Evolutionary conservation across 2,113 vertebrate genomes (phyloP), one percentile per base, ranked within the genome.

Genomic region (Labeo rohita): DNA sequence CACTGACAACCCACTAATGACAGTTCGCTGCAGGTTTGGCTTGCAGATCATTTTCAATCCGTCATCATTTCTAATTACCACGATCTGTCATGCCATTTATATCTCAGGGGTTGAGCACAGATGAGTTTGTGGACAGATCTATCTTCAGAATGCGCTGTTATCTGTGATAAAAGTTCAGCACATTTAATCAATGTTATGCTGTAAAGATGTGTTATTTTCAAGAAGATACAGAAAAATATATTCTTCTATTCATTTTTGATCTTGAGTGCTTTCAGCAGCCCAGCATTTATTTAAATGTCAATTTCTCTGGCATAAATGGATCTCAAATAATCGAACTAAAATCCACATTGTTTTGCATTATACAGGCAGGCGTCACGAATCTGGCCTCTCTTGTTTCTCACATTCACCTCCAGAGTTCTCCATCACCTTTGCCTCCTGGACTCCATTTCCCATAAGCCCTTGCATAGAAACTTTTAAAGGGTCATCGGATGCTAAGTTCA

Each of bases 1-100:
- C 87, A 91, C 90, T 93, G 94, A 94, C 94, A 93, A 86, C 84
- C 91, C 90, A 89, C 91, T 94, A 93, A 94, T 93, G 93, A 89
- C 87, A 89, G 90, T 90, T 93, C 90, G 90, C 76, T 66, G 56
- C 45, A 61, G 49, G 72, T 43, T 52, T 66, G 73, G 88, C 87
- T 84, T 85, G 88, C 91, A 90, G 91, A 92, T 90, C 88, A 87
- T 88, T 85, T 88, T 87, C 76, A 43, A 21, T 72, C 79, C 54
- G 2, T 88, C 92, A 91, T 93, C 88, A 92, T 91, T 92, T 88
- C 92, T 91, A 83, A 88, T 90, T 89, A 88, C 76, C 86, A 65
- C 54, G 23, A 90, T 89, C 92, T 92, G 92, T 92, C 92, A 93
- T 90, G 88, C 5, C 43, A 75, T 75, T 75, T 49, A 23, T 50